phyloP scores from a whole-genome alignment of 1,140 invertebrate species.

The Carcinoscorpius rotundicauda region DNA sequence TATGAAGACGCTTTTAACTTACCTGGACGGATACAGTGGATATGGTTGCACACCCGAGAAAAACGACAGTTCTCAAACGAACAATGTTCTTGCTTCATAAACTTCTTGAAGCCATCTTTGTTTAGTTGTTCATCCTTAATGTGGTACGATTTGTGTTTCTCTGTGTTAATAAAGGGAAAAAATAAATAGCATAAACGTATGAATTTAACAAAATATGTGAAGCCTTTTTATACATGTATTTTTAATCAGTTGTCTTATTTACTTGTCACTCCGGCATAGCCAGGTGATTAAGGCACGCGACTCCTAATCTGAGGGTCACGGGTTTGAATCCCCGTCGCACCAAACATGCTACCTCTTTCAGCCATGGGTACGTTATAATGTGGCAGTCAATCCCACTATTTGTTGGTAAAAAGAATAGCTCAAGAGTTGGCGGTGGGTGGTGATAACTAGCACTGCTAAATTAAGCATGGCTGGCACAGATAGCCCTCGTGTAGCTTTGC shows the following conservation, averaged over 20 bases:
- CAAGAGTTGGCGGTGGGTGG: no score
- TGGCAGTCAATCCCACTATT: no score
- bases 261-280: no score
- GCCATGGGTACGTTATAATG: no score
- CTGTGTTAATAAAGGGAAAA: slow-evolving; percentile 40
- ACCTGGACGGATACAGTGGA: slow-evolving; percentile 87
- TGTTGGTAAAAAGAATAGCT: no score
- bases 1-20: slow-evolving; percentile 8
- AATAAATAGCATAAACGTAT: neutral
- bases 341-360: no score
- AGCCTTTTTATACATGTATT: neutral
- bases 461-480: no score
- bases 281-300: no score
- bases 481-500: no score
- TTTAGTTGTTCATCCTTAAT: slow-evolving; percentile 92
- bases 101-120: slow-evolving; percentile 96
- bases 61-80: slow-evolving; percentile 82
- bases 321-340: no score
- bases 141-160: slow-evolving; percentile 98
- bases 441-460: no score
- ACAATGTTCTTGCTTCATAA: slow-evolving; percentile 93
- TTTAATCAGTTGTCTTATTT: neutral
- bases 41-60: slow-evolving; percentile 91
- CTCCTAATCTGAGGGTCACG: no score
- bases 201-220: neutral